These are phyloP conservation scores for Myanophis thanlyinensis DNA, from an alignment of 2,113 vertebrate genomes.

Conservation along the genomic window DNA sequence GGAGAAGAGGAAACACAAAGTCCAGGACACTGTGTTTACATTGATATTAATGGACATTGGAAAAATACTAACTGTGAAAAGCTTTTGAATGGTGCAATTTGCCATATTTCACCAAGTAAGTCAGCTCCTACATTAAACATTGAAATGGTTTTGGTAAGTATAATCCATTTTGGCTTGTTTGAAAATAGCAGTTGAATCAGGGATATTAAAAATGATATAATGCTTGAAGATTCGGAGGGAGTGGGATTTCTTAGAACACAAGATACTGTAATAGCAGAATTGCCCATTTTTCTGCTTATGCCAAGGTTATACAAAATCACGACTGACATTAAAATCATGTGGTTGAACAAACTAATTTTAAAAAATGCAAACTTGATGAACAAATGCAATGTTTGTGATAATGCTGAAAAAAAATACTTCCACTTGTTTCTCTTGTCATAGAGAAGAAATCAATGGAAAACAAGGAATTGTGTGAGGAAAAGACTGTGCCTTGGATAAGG, in stretches of 20 bases:
- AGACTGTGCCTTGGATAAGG: slow-evolving; percentile 81
- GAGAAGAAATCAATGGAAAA: slow-evolving; percentile 69
- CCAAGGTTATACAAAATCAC: background rate
- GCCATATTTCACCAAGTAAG: slow-evolving; percentile 75
- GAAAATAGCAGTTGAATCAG: background rate
- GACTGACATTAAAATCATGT: background rate
- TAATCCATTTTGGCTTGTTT: background rate
- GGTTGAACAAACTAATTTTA: background rate
- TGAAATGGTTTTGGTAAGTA: background rate
- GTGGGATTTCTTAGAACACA: background rate
- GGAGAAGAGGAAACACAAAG: slow-evolving; percentile 71
- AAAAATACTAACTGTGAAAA: slow-evolving; percentile 76
- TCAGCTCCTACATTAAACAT: background rate
- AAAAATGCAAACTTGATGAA: slow-evolving; percentile 6
- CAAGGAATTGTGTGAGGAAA: slow-evolving; percentile 77
- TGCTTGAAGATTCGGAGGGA: background rate
- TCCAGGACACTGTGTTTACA: slow-evolving; percentile 83
- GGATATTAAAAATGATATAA: background rate
- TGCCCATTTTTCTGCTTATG: background rate
- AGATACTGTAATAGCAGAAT: background rate
- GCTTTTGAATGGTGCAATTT: slow-evolving; percentile 82
- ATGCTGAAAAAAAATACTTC: slow-evolving; percentile 27
- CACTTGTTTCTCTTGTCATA: slow-evolving; percentile 61
- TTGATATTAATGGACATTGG: slow-evolving; percentile 85
- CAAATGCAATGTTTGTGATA: slow-evolving; percentile 32